Percentiles rank a stretch among this genome's conserved stretches.
phyloP scores from a whole-genome alignment of 53 echinoderm and acorn worm genomes.

The Holothuria scabra region DNA sequence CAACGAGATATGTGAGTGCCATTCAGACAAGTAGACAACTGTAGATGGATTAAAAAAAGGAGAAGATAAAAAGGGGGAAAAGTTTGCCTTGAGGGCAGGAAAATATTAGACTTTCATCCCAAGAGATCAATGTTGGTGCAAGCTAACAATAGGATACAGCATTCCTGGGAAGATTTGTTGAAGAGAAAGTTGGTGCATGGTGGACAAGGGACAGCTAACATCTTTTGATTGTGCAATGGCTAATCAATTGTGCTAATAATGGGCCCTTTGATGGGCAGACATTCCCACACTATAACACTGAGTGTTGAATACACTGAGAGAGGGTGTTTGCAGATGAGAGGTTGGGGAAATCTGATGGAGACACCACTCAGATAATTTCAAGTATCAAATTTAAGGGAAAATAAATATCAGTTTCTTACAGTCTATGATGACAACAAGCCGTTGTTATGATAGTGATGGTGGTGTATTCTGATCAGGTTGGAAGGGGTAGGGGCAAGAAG shows the following conservation, averaged over 20 bases:
- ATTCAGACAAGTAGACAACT: too few relatives aligned
- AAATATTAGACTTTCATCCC: slow-evolving; percentile 24
- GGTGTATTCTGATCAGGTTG: too few relatives aligned
- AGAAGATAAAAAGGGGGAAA: neutral
- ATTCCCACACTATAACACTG: slow-evolving; percentile 21
- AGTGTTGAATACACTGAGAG: neutral
- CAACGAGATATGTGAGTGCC: too few relatives aligned
- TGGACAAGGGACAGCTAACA: slow-evolving; percentile 5
- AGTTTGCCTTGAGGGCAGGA: slow-evolving; percentile 8
- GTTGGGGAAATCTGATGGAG: neutral
- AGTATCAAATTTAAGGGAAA: neutral
- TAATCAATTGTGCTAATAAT: slow-evolving; percentile 32
- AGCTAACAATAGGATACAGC: slow-evolving; percentile 30
- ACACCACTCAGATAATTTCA: neutral
- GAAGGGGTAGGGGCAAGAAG: too few relatives aligned
- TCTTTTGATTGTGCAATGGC: neutral
- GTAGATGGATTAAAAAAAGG: too few relatives aligned
- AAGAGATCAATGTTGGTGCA: slow-evolving; percentile 37
- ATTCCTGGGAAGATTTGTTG: slow-evolving; percentile 24
- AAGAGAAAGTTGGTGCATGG: neutral
- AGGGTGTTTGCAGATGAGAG: neutral
- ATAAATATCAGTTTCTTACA: neutral
- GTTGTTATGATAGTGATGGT: neutral
- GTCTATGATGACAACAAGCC: too few relatives aligned
- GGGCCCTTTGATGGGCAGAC: neutral